phyloP scores from a whole-genome alignment of 2,797 vertebrate genomes.

The Lophotriccus pileatus region DNA sequence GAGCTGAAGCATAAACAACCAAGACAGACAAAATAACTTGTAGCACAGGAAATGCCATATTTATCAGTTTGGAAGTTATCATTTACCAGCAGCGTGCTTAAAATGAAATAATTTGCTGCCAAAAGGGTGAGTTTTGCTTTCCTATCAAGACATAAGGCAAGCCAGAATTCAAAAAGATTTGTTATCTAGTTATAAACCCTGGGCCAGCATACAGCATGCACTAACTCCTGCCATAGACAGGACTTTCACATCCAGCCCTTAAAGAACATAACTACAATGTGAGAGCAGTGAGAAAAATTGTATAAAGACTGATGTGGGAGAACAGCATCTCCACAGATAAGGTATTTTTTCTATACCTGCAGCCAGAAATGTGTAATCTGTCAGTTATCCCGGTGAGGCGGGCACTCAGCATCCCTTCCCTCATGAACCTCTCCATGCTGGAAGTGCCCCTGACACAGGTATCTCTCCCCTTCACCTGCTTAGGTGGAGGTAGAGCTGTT shows the following conservation, averaged over 20 bases:
- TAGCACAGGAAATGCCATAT: neutral
- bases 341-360: neutral
- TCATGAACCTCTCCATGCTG: neutral
- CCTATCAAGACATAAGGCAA: neutral
- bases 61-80: neutral
- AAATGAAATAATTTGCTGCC: neutral
- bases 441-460: accelerated
- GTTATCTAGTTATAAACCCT: neutral
- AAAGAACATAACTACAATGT: neutral
- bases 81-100: neutral
- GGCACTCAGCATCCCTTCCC: neutral
- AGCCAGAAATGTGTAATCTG: neutral
- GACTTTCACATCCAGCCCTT: neutral
- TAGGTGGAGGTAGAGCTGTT: neutral
- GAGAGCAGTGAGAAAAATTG: neutral
- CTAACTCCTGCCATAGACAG: neutral
- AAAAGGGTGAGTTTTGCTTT: neutral
- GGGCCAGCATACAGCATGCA: too few species aligned
- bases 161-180: neutral
- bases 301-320: neutral
- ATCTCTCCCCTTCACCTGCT: neutral
- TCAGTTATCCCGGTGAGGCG: neutral
- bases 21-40: neutral
- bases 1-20: neutral
- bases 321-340: neutral